Conservation (phyloP, 2,888 invertebrate species). For the Halictus quadricinctus region DNA sequence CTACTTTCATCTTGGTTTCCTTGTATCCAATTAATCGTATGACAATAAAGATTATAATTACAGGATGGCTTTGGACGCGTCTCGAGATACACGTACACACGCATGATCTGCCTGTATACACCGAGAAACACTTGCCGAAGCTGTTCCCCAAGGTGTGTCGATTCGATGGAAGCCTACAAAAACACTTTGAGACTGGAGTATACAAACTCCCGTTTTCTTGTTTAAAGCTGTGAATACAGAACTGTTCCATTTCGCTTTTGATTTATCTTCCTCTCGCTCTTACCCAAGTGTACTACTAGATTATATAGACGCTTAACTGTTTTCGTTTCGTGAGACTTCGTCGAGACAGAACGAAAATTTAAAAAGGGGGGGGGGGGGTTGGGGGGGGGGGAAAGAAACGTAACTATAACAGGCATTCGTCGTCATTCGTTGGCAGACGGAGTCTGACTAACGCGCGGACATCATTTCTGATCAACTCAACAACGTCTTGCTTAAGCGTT, state of each 20-base stretch:
- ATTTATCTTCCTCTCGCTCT: slow-evolving; percentile 17
- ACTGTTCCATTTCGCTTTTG: slow-evolving; percentile 41
- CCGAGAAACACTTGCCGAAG: slow-evolving; percentile 41
- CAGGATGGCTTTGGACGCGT: slow-evolving; percentile 21
- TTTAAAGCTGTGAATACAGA: slow-evolving; percentile 53
- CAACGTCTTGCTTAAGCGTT: slow-evolving; percentile 46
- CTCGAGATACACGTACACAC: background rate
- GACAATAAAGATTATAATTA: slow-evolving; percentile 51
- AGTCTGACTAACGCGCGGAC: too few species aligned
- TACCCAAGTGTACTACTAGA: slow-evolving; percentile 18
- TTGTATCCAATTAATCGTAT: slow-evolving; percentile 40
- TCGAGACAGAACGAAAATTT: slow-evolving; percentile 3
- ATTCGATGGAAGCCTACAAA: slow-evolving; percentile 63
- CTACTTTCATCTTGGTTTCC: slow-evolving; percentile 42
- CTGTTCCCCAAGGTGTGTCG: slow-evolving; percentile 37
- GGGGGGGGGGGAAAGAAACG: background rate
- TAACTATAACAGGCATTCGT: background rate
- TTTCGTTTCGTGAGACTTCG: slow-evolving; percentile 24
- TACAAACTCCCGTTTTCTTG: slow-evolving; percentile 34
- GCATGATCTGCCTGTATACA: background rate
- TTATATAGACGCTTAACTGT: slow-evolving; percentile 2
- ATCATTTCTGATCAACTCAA: slow-evolving; percentile 15
- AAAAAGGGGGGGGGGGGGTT: slow-evolving; percentile 20
- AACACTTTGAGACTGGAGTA: slow-evolving; percentile 27
- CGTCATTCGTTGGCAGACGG: slow-evolving; percentile 15